A percentile compares a stretch with the other conserved stretches of the same genome.
Conservation (phyloP, 2,797 vertebrate species). For the Pterois miles region DNA sequence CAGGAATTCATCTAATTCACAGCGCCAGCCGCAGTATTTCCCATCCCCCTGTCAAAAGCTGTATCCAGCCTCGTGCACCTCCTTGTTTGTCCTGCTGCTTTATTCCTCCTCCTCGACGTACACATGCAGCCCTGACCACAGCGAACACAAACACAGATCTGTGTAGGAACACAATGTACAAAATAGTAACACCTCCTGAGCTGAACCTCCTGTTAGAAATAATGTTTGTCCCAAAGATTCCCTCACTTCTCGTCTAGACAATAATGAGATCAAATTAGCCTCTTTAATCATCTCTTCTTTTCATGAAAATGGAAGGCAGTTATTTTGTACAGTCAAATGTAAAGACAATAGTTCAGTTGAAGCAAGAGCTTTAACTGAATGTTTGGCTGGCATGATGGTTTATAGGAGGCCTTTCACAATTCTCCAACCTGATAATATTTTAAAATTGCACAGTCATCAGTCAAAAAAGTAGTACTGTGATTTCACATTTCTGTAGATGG, state of each 20-base stretch:
- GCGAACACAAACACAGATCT: slow-evolving; percentile 22
- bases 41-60: slow-evolving; percentile 66
- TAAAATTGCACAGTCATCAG: neutral
- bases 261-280: neutral
- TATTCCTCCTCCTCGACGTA: slow-evolving; percentile 31
- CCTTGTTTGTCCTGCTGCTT: slow-evolving; percentile 63
- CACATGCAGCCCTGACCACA: slow-evolving; percentile 35
- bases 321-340: neutral
- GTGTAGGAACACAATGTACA: slow-evolving; percentile 7
- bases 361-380: neutral
- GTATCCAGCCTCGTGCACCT: slow-evolving; percentile 40
- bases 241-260: neutral
- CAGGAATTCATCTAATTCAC: slow-evolving; percentile 65
- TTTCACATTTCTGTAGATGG: neutral
- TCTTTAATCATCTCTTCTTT: neutral
- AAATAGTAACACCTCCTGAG: neutral
- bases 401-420: neutral
- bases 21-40: slow-evolving; percentile 60
- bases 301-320: neutral
- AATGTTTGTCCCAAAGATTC: neutral
- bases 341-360: neutral
- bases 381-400: neutral
- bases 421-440: neutral
- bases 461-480: neutral
- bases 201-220: neutral